A percentile compares a stretch with the other conserved stretches of the same genome.
These are phyloP conservation scores for Tachysurus vachellii DNA, from an alignment of 2,113 vertebrate genomes.

Conservation along the genomic window DNA sequence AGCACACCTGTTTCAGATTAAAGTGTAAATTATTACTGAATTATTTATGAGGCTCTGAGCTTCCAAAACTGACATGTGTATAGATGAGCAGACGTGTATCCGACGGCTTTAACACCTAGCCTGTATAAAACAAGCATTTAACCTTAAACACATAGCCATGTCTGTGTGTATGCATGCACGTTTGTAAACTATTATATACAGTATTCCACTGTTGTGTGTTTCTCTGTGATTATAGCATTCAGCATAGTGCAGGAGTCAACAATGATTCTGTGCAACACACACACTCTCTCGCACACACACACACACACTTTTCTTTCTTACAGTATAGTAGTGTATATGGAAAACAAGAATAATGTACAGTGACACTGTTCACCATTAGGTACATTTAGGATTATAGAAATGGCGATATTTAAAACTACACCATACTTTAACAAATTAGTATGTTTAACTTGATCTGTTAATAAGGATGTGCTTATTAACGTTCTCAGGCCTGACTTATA, in stretches of 20 bases:
- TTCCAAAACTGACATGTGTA: constrained; percentile 11
- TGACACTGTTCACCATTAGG: background rate
- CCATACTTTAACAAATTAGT: background rate
- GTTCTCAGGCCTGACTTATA: background rate
- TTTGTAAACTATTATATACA: constrained; percentile 5
- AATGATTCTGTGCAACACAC: constrained; percentile 8
- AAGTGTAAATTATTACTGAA: constrained; percentile 26
- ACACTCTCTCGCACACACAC: constrained; percentile 17
- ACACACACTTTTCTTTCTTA: background rate
- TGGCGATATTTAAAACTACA: background rate
- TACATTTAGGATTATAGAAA: background rate
- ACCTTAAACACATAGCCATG: background rate
- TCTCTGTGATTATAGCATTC: constrained; percentile 12
- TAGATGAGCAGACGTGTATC: constrained; percentile 26
- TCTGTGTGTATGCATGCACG: background rate
- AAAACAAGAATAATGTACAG: background rate
- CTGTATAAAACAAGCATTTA: background rate
- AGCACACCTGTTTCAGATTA: constrained; percentile 39
- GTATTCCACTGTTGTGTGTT: constrained; percentile 27
- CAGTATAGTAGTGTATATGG: background rate
- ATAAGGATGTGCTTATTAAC: background rate
- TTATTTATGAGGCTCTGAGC: constrained; percentile 35
- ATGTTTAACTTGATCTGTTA: background rate
- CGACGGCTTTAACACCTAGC: background rate
- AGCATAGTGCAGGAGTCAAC: constrained; percentile 25